Percentiles rank a stretch among this genome's conserved stretches.
Conservation (phyloP, 2,797 vertebrate genomes). For the Steatocranus sp. region DNA sequence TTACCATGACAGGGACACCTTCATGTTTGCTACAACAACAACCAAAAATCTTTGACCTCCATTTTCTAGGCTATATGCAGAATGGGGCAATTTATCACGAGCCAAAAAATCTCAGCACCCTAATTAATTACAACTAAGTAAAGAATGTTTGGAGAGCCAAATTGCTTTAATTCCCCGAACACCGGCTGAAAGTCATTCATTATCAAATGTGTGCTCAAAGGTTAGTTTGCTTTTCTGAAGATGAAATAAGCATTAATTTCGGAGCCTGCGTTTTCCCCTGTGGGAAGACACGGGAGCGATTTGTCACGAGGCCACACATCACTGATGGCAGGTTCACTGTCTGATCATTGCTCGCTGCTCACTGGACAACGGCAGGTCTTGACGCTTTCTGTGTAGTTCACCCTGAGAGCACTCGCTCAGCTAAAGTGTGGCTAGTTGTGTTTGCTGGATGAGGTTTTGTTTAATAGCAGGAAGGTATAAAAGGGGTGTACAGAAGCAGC, state of each 20-base stretch:
- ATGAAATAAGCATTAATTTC: constrained; percentile 80
- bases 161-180: constrained; percentile 83
- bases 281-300: constrained; percentile 46
- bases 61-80: constrained; percentile 77
- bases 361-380: constrained; percentile 55
- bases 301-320: constrained; percentile 64
- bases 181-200: constrained; percentile 81
- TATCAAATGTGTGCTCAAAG: constrained; percentile 86
- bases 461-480: constrained; percentile 12
- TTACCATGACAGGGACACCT: constrained; percentile 80
- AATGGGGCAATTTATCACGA: constrained; percentile 80
- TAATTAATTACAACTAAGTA: constrained; percentile 87
- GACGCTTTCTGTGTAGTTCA: constrained; percentile 28
- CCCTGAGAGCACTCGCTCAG: constrained; percentile 30
- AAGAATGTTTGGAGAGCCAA: constrained; percentile 86
- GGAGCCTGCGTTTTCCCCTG: constrained; percentile 45
- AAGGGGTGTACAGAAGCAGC: constrained; percentile 21
- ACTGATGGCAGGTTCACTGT: constrained; percentile 52
- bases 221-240: constrained; percentile 81
- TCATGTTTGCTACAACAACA: constrained; percentile 79
- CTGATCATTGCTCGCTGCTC: constrained; percentile 66
- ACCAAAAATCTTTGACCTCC: constrained; percentile 81
- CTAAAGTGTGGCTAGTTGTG: constrained; percentile 4
- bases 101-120: constrained; percentile 78
- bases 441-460: constrained; percentile 40